phyloP scores from a whole-genome alignment of 2,888 invertebrate genomes.

The Latrodectus hesperus region DNA sequence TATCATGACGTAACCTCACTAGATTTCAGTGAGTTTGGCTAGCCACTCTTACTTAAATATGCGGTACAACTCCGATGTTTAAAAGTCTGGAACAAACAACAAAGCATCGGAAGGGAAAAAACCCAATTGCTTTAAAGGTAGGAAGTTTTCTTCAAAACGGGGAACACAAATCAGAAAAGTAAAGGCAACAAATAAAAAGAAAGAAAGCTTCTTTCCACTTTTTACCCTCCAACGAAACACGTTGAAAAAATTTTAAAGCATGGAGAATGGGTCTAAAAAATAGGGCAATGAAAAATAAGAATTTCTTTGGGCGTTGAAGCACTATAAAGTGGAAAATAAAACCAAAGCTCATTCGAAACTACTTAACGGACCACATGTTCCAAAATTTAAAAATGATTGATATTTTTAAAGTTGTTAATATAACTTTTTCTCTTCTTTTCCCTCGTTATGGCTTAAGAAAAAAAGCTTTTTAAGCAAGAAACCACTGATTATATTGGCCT shows the following conservation, averaged over 20 bases:
- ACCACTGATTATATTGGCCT: no score
- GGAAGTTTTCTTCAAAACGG: background rate
- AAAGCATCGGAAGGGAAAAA: background rate
- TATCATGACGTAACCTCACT: no score
- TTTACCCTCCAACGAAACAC: background rate
- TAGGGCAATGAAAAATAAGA: no score
- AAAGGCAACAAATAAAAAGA: background rate
- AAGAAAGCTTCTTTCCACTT: background rate
- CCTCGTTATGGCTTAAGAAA: no score
- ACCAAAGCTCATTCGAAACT: slow-evolving; percentile 50
- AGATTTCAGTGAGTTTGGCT: no score
- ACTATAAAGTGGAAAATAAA: slow-evolving; percentile 44
- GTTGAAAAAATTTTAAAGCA: background rate
- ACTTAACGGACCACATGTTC: slow-evolving; percentile 40
- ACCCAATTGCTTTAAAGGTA: no score
- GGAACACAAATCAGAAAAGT: background rate
- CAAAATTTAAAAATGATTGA: slow-evolving; percentile 51
- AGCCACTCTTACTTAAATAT: no score
- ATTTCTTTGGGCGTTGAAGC: slow-evolving; percentile 15
- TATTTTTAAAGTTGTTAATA: slow-evolving; percentile 9
- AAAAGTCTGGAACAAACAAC: background rate
- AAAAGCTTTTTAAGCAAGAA: no score
- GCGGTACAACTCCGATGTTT: no score
- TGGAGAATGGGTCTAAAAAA: background rate
- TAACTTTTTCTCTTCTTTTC: background rate